These are phyloP conservation scores for Coptodon rendalli DNA, from an alignment of 2,113 vertebrate genomes.

Conservation along the genomic window DNA sequence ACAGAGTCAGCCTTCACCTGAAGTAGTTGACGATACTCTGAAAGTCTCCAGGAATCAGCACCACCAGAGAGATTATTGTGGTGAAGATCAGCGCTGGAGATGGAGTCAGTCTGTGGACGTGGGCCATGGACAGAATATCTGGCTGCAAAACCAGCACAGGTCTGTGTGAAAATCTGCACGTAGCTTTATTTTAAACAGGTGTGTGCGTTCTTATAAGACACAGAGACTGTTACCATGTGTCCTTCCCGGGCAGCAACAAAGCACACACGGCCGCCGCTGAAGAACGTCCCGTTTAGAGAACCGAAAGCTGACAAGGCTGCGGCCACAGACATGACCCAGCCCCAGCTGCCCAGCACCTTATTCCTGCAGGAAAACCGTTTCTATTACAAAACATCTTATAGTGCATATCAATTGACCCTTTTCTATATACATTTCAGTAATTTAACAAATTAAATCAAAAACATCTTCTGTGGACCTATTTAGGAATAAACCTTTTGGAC, in stretches of 20 bases:
- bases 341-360: conserved; percentile 83
- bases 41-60: conserved; percentile 80
- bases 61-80: conserved; percentile 72
- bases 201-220: neutral
- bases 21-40: conserved; percentile 80
- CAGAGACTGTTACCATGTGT: conserved; percentile 76
- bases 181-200: neutral
- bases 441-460: neutral
- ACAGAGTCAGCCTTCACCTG: conserved; percentile 66
- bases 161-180: neutral
- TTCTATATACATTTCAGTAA: neutral
- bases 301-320: conserved; percentile 84
- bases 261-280: conserved; percentile 78
- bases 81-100: conserved; percentile 84
- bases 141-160: conserved; percentile 66
- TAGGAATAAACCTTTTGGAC: neutral
- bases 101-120: conserved; percentile 75
- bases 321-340: conserved; percentile 83
- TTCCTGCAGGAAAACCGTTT: conserved; percentile 56
- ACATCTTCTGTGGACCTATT: neutral
- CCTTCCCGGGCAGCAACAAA: conserved; percentile 87
- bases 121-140: conserved; percentile 82
- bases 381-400: neutral
- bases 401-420: neutral
- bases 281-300: conserved; percentile 79